Evolutionary conservation across 2,888 invertebrate genomes (phyloP).

Genomic region (Conistra vaccinii): DNA sequence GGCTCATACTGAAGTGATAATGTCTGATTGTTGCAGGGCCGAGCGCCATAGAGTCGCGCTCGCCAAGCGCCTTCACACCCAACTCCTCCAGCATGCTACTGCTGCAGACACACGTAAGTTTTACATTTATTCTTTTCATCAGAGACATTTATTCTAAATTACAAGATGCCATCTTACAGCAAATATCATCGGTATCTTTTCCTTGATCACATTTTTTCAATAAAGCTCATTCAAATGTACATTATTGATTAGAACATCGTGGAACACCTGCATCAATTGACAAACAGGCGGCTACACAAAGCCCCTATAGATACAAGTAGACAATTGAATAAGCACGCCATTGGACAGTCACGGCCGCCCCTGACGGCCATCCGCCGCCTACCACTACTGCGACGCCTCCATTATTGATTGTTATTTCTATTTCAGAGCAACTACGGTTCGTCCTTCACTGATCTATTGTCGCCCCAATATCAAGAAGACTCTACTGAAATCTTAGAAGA

Average conservation of each 20-base stretch:
- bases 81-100: constrained; percentile 97
- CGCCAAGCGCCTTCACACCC: constrained; percentile 90
- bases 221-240: constrained; percentile 15
- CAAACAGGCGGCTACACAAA: constrained; percentile 67
- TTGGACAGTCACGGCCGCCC: constrained; percentile 84
- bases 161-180: background rate
- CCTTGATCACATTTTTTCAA: background rate
- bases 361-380: constrained; percentile 82
- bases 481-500: constrained; percentile 93
- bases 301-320: constrained; percentile 58
- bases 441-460: constrained; percentile 94
- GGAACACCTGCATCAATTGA: constrained; percentile 75
- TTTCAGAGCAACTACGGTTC: constrained; percentile 95
- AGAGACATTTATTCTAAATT: background rate
- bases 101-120: constrained; percentile 96
- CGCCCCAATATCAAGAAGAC: constrained; percentile 94
- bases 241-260: constrained; percentile 65
- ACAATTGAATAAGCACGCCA: constrained; percentile 76
- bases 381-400: constrained; percentile 83
- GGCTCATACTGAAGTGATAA: constrained; percentile 62
- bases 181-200: background rate
- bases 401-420: constrained; percentile 85
- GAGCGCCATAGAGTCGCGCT: constrained; percentile 90
- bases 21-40: constrained; percentile 88
- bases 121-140: constrained; percentile 2